Evolutionary conservation across 2,113 vertebrate species (phyloP), one percentile per base, ranked within the genome.

Genomic region (Phrynocephalus versicolor): DNA sequence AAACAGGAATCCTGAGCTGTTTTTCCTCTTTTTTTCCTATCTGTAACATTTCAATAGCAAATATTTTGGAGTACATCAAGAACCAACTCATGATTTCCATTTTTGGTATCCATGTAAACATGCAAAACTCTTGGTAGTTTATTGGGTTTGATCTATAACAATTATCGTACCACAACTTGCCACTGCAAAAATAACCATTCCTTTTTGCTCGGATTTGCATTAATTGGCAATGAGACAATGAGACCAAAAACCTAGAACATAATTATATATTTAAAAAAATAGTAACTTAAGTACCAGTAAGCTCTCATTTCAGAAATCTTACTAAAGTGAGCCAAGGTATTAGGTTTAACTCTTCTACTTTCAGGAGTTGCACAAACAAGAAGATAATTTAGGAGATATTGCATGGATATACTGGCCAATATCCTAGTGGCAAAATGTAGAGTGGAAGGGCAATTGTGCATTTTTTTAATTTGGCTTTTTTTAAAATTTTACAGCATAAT

Each of bases 141-240:
- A 90, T 95, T 95, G 95, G 93, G 94, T 95, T 93, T 94, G 90
- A 92, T 92, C 87, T 88, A 91, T 91, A 94, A 85, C 91, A 89
- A 91, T 39, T 45, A 30, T 76, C 79, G 90, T 82, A 90, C 88
- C 88, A 75, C 79, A 41, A 91, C 82, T 2, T 41, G 83, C 75
- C 62, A 64, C 37, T 83, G 77, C 69, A 45, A 37, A 88, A 3
- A 91, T 74, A 89, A 76, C 88, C n/a, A 69, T 85, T 51, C 5
- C 64, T 35, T 65, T 76, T 25, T 51, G 81, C 37, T 80, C 15
- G 5, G 37, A 37, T 81, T 74, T 88, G 89, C 88, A 89, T 90
- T 88, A 81, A 58, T 91, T 86, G n/a, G 21, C 41, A 89, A 81
- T 21, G 37, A 93, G 79, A 78, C 41, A 89, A 81, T 21, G 37